A percentile compares a stretch with the other conserved stretches of the same genome.
These are phyloP conservation scores for Dipodomys merriami DNA, from an alignment of 2,113 vertebrate species.

Conservation along the genomic window DNA sequence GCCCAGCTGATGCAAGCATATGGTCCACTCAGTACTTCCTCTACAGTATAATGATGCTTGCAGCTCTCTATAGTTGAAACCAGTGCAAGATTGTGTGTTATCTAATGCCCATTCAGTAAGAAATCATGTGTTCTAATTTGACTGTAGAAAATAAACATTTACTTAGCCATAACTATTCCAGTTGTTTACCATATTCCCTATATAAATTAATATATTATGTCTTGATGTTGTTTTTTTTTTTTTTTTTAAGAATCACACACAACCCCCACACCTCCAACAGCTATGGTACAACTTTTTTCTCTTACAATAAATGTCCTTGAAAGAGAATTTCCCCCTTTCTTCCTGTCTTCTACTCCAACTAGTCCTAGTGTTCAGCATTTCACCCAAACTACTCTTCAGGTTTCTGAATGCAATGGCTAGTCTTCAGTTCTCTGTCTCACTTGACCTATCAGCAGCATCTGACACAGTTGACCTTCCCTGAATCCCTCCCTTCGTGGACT, in stretches of 20 bases:
- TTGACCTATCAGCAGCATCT: neutral
- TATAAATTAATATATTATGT: constrained; percentile 16
- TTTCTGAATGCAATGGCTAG: neutral
- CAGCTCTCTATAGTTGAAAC: neutral
- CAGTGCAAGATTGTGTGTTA: neutral
- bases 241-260: neutral
- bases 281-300: neutral
- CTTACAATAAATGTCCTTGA: neutral
- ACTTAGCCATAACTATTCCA: neutral
- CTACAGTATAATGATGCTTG: neutral
- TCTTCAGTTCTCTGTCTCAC: neutral
- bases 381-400: neutral
- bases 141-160: neutral
- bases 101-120: neutral
- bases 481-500: neutral
- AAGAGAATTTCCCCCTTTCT: constrained; percentile 22
- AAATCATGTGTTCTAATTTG: constrained; percentile 39
- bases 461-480: neutral
- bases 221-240: constrained; percentile 24
- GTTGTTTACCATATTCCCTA: neutral
- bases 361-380: neutral
- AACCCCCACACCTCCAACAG: neutral
- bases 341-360: neutral
- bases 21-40: neutral
- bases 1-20: neutral